Evolutionary conservation across 2,888 invertebrate genomes (phyloP).

Genomic region (Patella ulyssiponensis): DNA sequence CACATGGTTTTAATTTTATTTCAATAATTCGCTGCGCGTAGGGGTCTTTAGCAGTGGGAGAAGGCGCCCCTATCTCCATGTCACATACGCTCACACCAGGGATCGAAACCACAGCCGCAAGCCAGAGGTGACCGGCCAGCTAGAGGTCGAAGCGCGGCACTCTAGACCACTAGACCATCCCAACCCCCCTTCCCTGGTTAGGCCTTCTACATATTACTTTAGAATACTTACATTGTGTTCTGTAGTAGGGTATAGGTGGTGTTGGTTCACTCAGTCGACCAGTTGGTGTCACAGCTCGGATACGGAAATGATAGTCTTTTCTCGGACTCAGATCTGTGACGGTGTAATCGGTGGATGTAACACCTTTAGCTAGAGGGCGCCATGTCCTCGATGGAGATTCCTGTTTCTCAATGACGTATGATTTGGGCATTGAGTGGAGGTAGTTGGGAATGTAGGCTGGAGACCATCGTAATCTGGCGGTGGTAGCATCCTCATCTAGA

Average conservation of each 20-base stretch:
- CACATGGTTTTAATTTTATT: too few species aligned
- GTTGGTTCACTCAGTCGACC: conserved; percentile 97
- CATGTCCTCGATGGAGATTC: conserved; percentile 49
- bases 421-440: conserved; percentile 13
- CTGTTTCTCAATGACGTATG: conserved; percentile 50
- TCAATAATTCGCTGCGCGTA: too few species aligned
- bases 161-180: too few species aligned
- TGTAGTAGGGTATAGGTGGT: conserved; percentile 77
- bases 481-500: conserved; percentile 54
- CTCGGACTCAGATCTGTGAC: conserved; percentile 82
- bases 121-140: too few species aligned
- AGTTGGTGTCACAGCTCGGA: conserved; percentile 87
- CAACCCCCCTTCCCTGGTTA: too few species aligned
- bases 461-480: conserved; percentile 59
- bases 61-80: too few species aligned
- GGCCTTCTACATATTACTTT: not conserved
- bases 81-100: too few species aligned
- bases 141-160: too few species aligned
- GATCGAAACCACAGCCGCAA: too few species aligned
- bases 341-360: conserved; percentile 51
- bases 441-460: conserved; percentile 55
- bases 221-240: conserved; percentile 47
- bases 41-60: too few species aligned
- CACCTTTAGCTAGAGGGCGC: conserved; percentile 54
- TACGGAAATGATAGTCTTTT: conserved; percentile 94